Conservation (phyloP, 2,113 vertebrate genomes). For the Orycteropus afer region DNA sequence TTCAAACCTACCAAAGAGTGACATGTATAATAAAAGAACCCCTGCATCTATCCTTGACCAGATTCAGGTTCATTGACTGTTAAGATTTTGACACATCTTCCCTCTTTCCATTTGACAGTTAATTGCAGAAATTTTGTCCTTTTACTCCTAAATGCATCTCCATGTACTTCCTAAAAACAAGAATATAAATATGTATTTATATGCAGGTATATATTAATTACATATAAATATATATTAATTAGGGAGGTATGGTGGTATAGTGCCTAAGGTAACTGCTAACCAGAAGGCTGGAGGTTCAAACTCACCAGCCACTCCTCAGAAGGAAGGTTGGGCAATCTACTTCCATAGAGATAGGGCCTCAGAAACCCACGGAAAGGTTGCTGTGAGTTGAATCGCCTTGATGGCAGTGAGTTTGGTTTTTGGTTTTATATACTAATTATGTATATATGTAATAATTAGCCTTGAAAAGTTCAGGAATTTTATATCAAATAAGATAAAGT, state of each 20-base stretch:
- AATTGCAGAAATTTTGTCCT: not conserved
- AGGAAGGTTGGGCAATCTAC: no score
- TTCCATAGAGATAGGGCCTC: no score
- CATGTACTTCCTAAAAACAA: not conserved
- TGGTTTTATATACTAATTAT: not conserved
- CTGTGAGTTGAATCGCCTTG: no score
- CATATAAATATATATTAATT: not conserved
- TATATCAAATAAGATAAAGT: slow-evolving; percentile 9
- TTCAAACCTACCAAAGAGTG: not conserved
- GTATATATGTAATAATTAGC: not conserved
- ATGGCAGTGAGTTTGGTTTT: no score
- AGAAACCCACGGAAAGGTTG: no score
- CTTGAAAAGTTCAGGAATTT: not conserved
- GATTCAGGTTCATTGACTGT: not conserved
- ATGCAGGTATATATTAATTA: no score
- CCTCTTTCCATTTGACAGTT: not conserved
- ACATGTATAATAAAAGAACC: not conserved
- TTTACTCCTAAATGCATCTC: not conserved
- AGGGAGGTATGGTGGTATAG: no score
- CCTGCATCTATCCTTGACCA: not conserved
- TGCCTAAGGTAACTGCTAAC: no score
- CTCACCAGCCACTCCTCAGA: no score
- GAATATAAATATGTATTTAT: not conserved
- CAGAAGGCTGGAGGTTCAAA: no score
- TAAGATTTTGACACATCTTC: not conserved